A percentile compares a stretch with the other conserved stretches of the same genome.
Evolutionary conservation across 2,888 invertebrate species (phyloP).

Genomic region (Leptopilina myrica): DNA sequence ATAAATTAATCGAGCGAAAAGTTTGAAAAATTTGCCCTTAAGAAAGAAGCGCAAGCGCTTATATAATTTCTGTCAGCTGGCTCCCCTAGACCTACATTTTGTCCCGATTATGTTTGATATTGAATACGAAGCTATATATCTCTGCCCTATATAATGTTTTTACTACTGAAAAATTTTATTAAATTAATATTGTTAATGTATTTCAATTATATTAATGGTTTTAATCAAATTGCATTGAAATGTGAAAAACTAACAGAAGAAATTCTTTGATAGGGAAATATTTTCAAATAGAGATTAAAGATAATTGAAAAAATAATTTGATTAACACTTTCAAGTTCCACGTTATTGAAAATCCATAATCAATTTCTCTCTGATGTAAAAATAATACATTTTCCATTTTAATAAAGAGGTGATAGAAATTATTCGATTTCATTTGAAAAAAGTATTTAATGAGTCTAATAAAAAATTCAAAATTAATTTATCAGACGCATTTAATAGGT

Average conservation of each 20-base stretch:
- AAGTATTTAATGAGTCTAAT: background rate
- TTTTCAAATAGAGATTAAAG: no score
- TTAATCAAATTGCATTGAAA: no score
- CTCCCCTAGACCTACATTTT: slow-evolving; percentile 74
- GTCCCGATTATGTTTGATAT: slow-evolving; percentile 43
- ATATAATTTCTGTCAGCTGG: slow-evolving; percentile 67
- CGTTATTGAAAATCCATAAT: slow-evolving; percentile 16
- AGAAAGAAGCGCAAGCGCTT: slow-evolving; percentile 62
- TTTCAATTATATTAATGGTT: no score
- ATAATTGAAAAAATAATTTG: background rate
- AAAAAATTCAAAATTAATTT: no score
- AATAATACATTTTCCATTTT: background rate
- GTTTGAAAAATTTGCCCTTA: slow-evolving; percentile 41
- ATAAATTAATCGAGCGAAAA: no score
- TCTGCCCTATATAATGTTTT: background rate
- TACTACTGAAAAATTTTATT: no score
- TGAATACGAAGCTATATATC: slow-evolving; percentile 1
- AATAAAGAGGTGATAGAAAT: background rate
- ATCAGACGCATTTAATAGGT: no score
- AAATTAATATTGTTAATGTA: no score
- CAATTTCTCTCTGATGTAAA: background rate
- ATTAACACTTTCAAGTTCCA: background rate
- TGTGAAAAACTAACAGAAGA: no score
- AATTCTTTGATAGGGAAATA: no score
- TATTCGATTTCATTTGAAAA: background rate